phyloP scores from a whole-genome alignment of 2,888 invertebrate genomes.

The Drosophila emarginata region DNA sequence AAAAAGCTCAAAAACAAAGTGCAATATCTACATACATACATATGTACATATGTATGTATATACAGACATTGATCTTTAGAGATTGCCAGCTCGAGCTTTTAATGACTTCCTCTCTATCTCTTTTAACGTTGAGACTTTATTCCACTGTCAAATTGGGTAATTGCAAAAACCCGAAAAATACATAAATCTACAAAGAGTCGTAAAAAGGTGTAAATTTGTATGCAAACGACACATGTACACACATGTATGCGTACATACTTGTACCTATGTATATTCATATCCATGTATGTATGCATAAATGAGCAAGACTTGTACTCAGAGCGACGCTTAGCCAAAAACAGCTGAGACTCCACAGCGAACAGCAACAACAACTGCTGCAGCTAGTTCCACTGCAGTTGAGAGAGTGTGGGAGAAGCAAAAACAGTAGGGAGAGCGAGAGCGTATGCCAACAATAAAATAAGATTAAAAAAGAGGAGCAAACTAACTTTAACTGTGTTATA shows the following conservation, averaged over 20 bases:
- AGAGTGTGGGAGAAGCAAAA: conserved; percentile 7
- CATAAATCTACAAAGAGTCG: conserved; percentile 45
- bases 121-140: conserved; percentile 3
- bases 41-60: too few species aligned
- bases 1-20: conserved; percentile 16
- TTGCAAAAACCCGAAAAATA: conserved; percentile 45
- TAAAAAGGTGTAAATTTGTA: conserved; percentile 67
- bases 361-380: conserved; percentile 2
- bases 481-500: background rate
- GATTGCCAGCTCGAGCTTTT: conserved; percentile 19
- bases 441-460: conserved; percentile 1
- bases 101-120: conserved; percentile 19
- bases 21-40: background rate
- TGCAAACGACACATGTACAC: conserved; percentile 47
- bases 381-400: conserved; percentile 12
- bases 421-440: background rate
- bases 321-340: conserved; percentile 1
- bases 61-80: conserved; percentile 11
- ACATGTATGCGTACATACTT: conserved; percentile 24
- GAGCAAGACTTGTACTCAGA: background rate
- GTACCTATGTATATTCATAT: background rate
- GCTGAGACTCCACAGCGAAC: conserved; percentile 1
- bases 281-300: background rate
- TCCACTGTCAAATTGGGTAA: conserved; percentile 58
- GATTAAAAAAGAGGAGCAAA: background rate